Conservation (phyloP, 1,140 invertebrate genomes). For the Apis mellifera region DNA sequence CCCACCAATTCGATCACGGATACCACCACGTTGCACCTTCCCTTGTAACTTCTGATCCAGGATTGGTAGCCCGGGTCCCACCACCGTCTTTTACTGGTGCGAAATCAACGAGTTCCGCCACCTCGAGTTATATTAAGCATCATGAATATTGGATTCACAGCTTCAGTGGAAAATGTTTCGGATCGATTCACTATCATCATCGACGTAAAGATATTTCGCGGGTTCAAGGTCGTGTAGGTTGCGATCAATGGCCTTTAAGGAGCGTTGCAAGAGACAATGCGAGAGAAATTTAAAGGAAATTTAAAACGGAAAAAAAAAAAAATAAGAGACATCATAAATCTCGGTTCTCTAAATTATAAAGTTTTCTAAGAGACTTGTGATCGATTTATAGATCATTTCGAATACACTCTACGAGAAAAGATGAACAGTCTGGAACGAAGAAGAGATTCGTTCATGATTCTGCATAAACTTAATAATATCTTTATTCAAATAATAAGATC, state of each 20-base stretch:
- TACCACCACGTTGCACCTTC: constrained; percentile 54
- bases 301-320: no score
- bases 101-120: constrained; percentile 53
- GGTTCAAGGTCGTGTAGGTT: constrained; percentile 25
- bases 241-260: neutral
- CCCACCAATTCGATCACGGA: constrained; percentile 39
- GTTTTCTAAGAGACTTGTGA: neutral
- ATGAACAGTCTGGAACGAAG: neutral
- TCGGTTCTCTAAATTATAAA: neutral
- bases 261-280: no score
- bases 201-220: neutral
- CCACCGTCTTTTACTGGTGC: constrained; percentile 52
- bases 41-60: constrained; percentile 58
- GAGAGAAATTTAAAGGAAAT: neutral
- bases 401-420: neutral
- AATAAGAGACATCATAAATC: neutral
- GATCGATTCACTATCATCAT: constrained; percentile 26
- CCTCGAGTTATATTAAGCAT: constrained; percentile 72
- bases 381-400: neutral
- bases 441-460: neutral
- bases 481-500: neutral
- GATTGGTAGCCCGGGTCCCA: constrained; percentile 67
- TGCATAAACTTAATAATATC: neutral
- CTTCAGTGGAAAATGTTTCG: constrained; percentile 49
- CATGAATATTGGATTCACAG: constrained; percentile 45